Base-by-base conservation (phyloP, 2,888 invertebrate genomes). In the Troglohyphantes excavatus region DNA sequence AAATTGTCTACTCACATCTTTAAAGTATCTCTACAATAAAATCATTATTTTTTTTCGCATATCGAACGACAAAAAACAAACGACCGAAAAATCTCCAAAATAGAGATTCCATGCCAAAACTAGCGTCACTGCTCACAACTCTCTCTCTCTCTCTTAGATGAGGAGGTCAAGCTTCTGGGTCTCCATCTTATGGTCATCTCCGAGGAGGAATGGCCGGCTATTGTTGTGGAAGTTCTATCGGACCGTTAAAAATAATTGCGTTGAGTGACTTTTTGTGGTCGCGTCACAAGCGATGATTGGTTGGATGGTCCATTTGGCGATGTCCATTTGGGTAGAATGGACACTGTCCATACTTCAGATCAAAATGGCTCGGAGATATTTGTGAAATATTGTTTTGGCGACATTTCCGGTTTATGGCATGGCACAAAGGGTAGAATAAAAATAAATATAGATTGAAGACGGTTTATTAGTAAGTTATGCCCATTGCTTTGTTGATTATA, bases 171-270 rank as follows among this genome's bases (percentile, higher is more conserved):
- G 46, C 46, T 17, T 46, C 2, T 2, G 9, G 46, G 46, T 46
- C 46, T 3, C 9, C 39, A 39, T 39, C 39, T 9, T 39, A 6
- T 9, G 9, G 39, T 39, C 39, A 39, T 39, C 39, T 39, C 39
- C 70, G 70, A 43, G 21, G 70, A 61, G 59, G 33, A 63, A 63
- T 39, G 63, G 33, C 59, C 21, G 63, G 63, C 61, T 65, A 78
- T 78, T 78, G 78, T 78, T 78, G 19, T n/a, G 75, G 59, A 67
- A 19, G 53, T 33, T 63, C 61, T n/a, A 63, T 23, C 26, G 63
- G 33, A 29, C 78, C 78, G 78, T 78, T 78, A 78, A 63, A 78
- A 78, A 78, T 78, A 78, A 78, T 78, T 78, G 75, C 46, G 75
- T 59, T 21, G 59, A 75, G 75, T 75, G 78, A 65, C 78, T 78